Evolutionary conservation across 2,888 invertebrate genomes (phyloP), one percentile per base, ranked within the genome.

Genomic region (Eupithecia abbreviata): DNA sequence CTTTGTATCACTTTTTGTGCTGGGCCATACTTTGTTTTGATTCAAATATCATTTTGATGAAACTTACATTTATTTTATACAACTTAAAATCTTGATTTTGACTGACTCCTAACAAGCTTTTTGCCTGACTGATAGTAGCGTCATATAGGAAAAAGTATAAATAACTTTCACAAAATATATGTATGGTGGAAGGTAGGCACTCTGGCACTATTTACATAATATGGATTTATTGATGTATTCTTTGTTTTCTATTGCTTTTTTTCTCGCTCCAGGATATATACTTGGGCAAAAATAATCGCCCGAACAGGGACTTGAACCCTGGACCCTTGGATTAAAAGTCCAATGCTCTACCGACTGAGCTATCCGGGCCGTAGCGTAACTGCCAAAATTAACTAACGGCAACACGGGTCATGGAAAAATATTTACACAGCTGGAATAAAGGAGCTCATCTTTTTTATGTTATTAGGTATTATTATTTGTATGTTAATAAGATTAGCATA

Each of bases 271-370:
- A 42, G 6, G 2, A 13, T 42, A 62, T 72, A 62, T 62, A 58
- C 6, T n/a, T 10, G n/a, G 41, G 18, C 73, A 81, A 82, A 80
- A 77, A 72, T n/a, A 42, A 68, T 81, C 96, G 96, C 96, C 96
- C 96, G 96, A 96, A 96, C 96, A 96, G 96, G 96, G 96, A 96
- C 96, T 96, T 96, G 96, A 96, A 96, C 96, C 96, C 96, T 96
- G 96, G 96, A 96, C 96, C 96, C 96, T 96, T 96, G 96, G 96
- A 96, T 96, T 96, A 96, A 96, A 96, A 96, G 96, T 96, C 96
- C 96, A 96, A 96, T 96, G 96, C 96, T 96, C 96, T 96, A 96
- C 96, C 96, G 96, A 96, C 96, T 96, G 96, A 96, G 96, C 96
- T 96, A 96, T 96, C 96, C 96, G 96, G 96, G 96, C 96, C 84